These are phyloP conservation scores for Smutsia temminckii DNA, from an alignment of 2,797 vertebrate genomes.

Conservation along the genomic window DNA sequence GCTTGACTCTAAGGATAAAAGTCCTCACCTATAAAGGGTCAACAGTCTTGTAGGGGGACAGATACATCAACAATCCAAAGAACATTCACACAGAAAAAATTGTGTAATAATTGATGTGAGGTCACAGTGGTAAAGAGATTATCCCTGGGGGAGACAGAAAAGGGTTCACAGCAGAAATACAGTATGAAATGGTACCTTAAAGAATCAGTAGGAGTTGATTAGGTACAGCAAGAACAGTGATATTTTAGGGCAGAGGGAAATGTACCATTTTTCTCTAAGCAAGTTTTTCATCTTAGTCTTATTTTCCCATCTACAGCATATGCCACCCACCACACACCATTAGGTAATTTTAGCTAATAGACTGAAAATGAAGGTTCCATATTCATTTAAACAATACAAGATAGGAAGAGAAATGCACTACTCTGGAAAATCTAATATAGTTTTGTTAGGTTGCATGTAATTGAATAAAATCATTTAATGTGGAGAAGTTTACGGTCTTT, in stretches of 20 bases:
- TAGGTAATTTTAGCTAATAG: constrained; percentile 17
- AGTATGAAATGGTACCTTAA: not conserved
- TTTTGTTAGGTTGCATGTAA: not conserved
- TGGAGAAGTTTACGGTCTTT: not conserved
- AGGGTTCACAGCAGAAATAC: not conserved
- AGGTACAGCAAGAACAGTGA: not conserved
- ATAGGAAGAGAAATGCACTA: constrained; percentile 6
- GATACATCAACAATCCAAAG: not conserved
- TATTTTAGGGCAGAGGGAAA: not conserved
- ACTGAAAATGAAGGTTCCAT: not conserved
- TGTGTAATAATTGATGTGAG: not conserved
- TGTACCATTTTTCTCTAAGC: not conserved
- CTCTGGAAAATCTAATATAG: not conserved
- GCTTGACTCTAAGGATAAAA: not conserved
- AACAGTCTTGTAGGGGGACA: not conserved
- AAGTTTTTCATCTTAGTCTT: not conserved
- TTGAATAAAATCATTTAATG: not conserved
- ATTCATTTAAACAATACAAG: constrained; percentile 19
- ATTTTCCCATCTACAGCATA: not conserved
- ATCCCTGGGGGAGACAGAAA: not conserved
- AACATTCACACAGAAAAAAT: not conserved
- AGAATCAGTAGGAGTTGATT: not conserved
- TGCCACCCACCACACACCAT: not conserved
- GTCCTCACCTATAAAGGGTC: not conserved
- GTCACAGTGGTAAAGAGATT: not conserved